Evolutionary conservation across 2,888 invertebrate genomes (phyloP), one percentile per base, ranked within the genome.

Genomic region (Caenorhabditis virilis): DNA sequence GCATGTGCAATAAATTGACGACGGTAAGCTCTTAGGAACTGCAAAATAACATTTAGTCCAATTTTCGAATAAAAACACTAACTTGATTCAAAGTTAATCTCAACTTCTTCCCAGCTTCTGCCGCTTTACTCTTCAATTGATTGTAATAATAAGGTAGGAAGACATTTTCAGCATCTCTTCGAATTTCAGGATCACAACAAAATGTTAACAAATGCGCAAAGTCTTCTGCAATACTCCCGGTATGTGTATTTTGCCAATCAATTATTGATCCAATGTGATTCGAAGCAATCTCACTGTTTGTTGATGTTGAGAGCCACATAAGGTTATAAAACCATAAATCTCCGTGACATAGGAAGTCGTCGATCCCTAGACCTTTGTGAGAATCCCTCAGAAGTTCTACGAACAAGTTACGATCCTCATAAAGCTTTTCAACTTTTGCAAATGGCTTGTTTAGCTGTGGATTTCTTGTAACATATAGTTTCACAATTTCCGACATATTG

Each of bases 321-420:
- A 72, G 46, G 26, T 72, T 72, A 45, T 72, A 72, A 18, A 65
- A 64, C 72, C 72, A 72, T 13, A 72, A 54, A 45, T 72, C 72
- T 9, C 72, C 72, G 49, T 72, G 72, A 20, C 72, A 69, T 15
- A 72, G 53, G 33, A 67, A 67, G 36, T 69, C 67, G n/a, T 61
- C 61, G 7, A 66, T 53, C 20, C 58, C 67, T 13, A 67, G 36
- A 1, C 18, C 25, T 46, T 58, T 54, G 45, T 67, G 67, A 5
- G 67, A 67, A 30, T 67, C 62, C 1, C 67, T 46, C 6, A 62
- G 54, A 22, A 62, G 26, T 1, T 15, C n/a, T 9, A 43, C 35
- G 23, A 67, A 67, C 0, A 67, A 30, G 5, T 57, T 43, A 33
- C 61, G 41, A 23, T 39, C 47, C 0, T n/a, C 36, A 45, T 67